These are phyloP conservation scores for Sussaba pulchella DNA, from an alignment of 2,888 invertebrate species.

Conservation along the genomic window DNA sequence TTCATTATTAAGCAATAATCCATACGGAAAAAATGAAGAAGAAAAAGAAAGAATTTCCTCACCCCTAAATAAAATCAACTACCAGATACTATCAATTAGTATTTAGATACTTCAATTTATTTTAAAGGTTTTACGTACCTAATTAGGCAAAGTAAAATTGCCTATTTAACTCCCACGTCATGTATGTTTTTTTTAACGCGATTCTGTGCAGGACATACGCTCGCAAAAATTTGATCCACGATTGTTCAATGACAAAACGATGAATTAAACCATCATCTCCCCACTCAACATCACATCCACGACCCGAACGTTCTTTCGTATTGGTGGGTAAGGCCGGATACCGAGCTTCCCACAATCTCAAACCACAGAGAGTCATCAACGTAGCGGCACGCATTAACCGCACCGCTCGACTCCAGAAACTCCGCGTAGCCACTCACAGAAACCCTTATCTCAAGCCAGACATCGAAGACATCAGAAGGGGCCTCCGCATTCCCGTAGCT, in stretches of 20 bases:
- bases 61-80: neutral
- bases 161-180: too few relatives aligned
- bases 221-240: too few relatives aligned
- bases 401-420: slow-evolving; percentile 43
- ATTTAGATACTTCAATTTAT: too few relatives aligned
- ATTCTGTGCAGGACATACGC: too few relatives aligned
- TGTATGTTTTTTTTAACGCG: too few relatives aligned
- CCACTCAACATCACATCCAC: neutral
- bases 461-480: slow-evolving; percentile 24
- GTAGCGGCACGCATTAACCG: slow-evolving; percentile 32
- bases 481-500: slow-evolving; percentile 18
- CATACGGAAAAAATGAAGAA: neutral
- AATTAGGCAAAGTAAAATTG: too few relatives aligned
- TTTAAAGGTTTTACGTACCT: too few relatives aligned
- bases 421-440: slow-evolving; percentile 22
- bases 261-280: neutral
- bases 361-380: slow-evolving; percentile 36
- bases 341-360: slow-evolving; percentile 40
- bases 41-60: neutral
- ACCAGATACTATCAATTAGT: too few relatives aligned
- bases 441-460: slow-evolving; percentile 35
- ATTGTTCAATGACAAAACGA: neutral
- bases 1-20: neutral
- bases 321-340: slow-evolving; percentile 34
- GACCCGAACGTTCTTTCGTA: neutral